phyloP scores from a whole-genome alignment of 2,797 vertebrate genomes.

The Benthosema pterotum region DNA sequence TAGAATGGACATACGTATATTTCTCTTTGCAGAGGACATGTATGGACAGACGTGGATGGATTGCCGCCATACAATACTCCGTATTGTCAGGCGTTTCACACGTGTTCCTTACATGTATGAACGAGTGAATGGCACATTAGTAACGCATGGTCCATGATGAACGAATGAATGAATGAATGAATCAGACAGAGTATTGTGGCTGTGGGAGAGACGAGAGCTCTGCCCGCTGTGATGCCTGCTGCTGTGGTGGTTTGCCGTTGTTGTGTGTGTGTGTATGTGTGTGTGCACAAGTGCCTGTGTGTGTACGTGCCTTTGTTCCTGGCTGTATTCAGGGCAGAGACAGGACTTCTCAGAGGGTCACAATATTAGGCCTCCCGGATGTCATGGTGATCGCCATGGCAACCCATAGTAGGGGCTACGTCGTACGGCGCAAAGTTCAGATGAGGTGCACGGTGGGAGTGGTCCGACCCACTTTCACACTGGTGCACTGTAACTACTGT shows the following conservation, averaged over 20 bases:
- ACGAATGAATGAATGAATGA: background rate
- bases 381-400: constrained; percentile 73
- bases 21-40: background rate
- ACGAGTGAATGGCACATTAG: no score
- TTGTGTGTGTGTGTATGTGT: constrained; percentile 6
- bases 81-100: background rate
- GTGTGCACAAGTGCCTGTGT: constrained; percentile 14
- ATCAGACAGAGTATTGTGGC: background rate
- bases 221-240: background rate
- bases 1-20: no score
- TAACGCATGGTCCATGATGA: no score
- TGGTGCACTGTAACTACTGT: no score
- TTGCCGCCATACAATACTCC: no score
- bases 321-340: constrained; percentile 49
- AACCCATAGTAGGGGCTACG: constrained; percentile 55
- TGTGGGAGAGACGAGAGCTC: constrained; percentile 9
- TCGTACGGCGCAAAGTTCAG: constrained; percentile 45
- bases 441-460: constrained; percentile 29
- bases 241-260: background rate
- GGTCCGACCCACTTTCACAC: background rate
- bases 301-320: constrained; percentile 45
- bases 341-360: constrained; percentile 46
- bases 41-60: background rate
- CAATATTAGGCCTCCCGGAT: constrained; percentile 64
- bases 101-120: background rate